Evolutionary conservation across 2,888 invertebrate genomes (phyloP), one percentile per base, ranked within the genome.

Genomic region (Andrena trimmerana): DNA sequence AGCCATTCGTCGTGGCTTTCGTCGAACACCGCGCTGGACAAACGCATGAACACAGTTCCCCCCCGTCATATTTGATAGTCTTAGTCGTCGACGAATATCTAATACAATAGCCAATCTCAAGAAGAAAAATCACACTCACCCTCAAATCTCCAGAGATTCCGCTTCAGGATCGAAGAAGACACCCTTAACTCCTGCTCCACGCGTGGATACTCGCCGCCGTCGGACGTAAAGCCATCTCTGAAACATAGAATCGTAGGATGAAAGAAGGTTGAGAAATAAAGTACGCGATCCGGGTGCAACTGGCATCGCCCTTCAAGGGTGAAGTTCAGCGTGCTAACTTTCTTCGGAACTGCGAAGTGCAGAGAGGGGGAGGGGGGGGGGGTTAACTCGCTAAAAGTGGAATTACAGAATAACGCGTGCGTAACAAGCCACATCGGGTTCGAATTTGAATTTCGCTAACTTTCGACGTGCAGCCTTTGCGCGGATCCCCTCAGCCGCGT

Each of bases 341-440:
- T 29, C 65, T 24, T 20, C 7, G 27, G 13, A 62, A 59, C 57
- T 7, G 48, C 4, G 16, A 83, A 83, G 20, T 73, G 73, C n/a
- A 36, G 24, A 4, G 24, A 27, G 1, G 5, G 31, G 24, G 27
- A 4, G 24, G 57, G 1, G 5, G 31, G 24, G 27, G 1, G 5
- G 24, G 1, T 77, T 73, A 77, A 83, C 70, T 83, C 42, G 13
- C 70, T 27, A 68, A 74, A 82, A 70, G 57, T 57, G 57, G 42
- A 78, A 83, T 78, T 78, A 68, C 78, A 78, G 71, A 83, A 73
- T 83, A 83, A 78, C 62, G 73, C 50, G 52, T 60, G 52, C 70
- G 62, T 67, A 84, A 83, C 68, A 83, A 78, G 74, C 73, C 63
- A 52, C 62, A 66, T 54, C 70, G 57, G 27, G 57, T 68, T 84